These are phyloP conservation scores for Phoebastria nigripes DNA, from an alignment of 2,797 vertebrate species.

Conservation along the genomic window DNA sequence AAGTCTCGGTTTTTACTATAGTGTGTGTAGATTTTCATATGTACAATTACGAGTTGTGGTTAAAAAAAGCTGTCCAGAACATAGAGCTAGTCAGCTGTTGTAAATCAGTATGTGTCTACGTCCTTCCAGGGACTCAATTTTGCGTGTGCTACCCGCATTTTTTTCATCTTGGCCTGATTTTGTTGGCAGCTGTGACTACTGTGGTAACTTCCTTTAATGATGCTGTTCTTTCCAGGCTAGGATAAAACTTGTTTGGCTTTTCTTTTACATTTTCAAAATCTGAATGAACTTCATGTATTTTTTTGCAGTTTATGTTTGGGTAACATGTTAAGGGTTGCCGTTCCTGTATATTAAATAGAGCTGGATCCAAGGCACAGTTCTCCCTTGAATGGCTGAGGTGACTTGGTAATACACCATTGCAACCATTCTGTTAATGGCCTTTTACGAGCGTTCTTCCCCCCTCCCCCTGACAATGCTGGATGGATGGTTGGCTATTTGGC, in stretches of 20 bases:
- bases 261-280: not conserved
- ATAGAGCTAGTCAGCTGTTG: not conserved
- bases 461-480: fast-evolving
- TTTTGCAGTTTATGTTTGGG: not conserved
- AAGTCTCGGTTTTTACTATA: not conserved
- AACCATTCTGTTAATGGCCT: not conserved
- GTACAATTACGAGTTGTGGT: not conserved
- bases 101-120: not conserved
- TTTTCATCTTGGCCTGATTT: not conserved
- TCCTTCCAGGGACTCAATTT: not conserved
- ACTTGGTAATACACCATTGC: not conserved
- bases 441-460: not conserved
- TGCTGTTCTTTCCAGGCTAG: constrained; percentile 52
- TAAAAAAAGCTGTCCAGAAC: not conserved
- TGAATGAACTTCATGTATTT: not conserved
- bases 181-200: constrained; percentile 39
- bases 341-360: not conserved
- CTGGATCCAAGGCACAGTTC: not conserved
- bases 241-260: constrained; percentile 16
- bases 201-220: constrained; percentile 71
- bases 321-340: not conserved
- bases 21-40: not conserved
- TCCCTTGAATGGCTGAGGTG: not conserved
- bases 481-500: not conserved
- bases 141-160: not conserved